phyloP scores from a whole-genome alignment of 2,113 vertebrate species.

The Apus apus region DNA sequence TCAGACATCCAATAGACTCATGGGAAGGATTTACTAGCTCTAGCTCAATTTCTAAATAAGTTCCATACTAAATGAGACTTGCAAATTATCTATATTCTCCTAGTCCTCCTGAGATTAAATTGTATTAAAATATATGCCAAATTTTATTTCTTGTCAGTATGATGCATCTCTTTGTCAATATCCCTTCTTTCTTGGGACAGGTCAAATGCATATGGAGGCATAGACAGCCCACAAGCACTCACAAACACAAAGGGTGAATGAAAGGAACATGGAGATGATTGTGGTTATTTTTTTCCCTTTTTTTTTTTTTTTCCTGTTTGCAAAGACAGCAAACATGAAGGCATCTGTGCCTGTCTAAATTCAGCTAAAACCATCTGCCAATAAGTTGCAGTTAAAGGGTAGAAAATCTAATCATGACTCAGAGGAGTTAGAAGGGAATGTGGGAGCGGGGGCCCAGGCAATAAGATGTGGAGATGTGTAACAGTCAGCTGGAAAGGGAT shows the following conservation, averaged over 20 bases:
- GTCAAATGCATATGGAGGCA: background rate
- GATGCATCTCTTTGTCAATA: background rate
- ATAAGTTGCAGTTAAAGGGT: slow-evolving; percentile 24
- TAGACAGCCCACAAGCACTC: background rate
- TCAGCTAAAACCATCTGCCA: slow-evolving; percentile 57
- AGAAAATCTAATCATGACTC: slow-evolving; percentile 50
- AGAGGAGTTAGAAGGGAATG: background rate
- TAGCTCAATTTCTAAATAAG: background rate
- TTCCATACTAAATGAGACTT: background rate
- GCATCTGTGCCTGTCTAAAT: slow-evolving; percentile 51
- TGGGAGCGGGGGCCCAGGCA: background rate
- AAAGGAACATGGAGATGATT: background rate
- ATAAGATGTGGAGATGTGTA: background rate
- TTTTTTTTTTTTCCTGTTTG: background rate
- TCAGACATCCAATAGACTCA: background rate
- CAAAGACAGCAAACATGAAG: slow-evolving; percentile 13
- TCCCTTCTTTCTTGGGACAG: background rate
- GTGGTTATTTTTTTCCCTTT: no score
- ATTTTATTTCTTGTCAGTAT: background rate
- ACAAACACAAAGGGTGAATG: background rate
- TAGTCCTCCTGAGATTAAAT: background rate
- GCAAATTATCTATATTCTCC: background rate
- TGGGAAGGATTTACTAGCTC: background rate
- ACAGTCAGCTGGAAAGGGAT: background rate
- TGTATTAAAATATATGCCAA: background rate